These are phyloP conservation scores for Lasioglossum morio DNA, from an alignment of 2,888 invertebrate genomes.

Conservation along the genomic window DNA sequence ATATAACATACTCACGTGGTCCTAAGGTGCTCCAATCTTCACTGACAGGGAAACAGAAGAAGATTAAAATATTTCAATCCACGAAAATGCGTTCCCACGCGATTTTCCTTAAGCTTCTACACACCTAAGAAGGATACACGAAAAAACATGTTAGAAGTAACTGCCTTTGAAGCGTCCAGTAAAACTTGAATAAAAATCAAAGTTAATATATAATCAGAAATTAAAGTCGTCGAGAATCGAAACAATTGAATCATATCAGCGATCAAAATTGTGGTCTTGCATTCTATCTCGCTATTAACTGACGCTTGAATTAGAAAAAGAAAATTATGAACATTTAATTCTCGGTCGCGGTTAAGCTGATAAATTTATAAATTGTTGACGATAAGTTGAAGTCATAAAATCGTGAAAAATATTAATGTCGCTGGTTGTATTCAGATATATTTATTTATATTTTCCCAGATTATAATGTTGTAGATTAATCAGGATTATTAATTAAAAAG, in stretches of 20 bases:
- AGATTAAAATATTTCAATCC: conserved; percentile 76
- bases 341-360: not conserved
- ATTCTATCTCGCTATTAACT: conserved; percentile 32
- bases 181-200: conserved; percentile 26
- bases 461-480: conserved; percentile 51
- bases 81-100: conserved; percentile 77
- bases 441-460: conserved; percentile 38
- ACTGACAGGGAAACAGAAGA: conserved; percentile 71
- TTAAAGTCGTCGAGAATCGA: not conserved
- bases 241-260: conserved; percentile 3
- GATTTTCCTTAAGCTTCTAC: conserved; percentile 77
- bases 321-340: conserved; percentile 8
- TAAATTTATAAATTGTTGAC: conserved; percentile 23
- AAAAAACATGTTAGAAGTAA: conserved; percentile 64
- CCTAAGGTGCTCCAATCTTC: conserved; percentile 73
- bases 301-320: not conserved
- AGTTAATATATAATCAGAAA: conserved; percentile 9
- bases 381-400: not conserved
- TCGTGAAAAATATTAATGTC: conserved; percentile 31
- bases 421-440: conserved; percentile 29
- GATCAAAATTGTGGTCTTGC: conserved; percentile 33
- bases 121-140: conserved; percentile 79
- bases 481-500: conserved; percentile 51
- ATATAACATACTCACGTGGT: conserved; percentile 75
- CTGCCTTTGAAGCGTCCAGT: conserved; percentile 15